These are phyloP conservation scores for Fulmarus glacialis DNA, from an alignment of 2,113 vertebrate genomes.

Conservation along the genomic window DNA sequence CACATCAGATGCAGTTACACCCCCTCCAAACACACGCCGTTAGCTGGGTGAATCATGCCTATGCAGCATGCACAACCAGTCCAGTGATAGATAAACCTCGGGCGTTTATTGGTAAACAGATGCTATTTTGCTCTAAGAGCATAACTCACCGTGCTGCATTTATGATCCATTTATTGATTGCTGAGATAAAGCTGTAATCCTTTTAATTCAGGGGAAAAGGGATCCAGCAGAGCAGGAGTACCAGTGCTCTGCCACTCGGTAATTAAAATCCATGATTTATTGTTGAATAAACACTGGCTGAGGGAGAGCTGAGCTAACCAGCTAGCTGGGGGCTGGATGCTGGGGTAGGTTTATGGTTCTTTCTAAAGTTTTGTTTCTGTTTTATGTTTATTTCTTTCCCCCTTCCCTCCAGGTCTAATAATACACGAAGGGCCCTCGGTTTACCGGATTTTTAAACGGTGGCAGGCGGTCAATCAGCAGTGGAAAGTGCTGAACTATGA, in stretches of 20 bases:
- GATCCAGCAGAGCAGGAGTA: neutral
- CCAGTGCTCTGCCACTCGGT: neutral
- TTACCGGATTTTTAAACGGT: constrained; percentile 97
- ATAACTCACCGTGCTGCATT: constrained; percentile 1
- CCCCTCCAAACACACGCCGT: neutral
- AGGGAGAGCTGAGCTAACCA: neutral
- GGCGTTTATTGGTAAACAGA: constrained; percentile 33
- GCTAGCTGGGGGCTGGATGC: neutral
- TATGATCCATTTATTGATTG: neutral
- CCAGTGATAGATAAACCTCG: neutral
- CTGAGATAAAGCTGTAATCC: constrained; percentile 32
- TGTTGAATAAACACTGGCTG: neutral
- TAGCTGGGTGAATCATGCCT: constrained; percentile 18
- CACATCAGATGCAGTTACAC: neutral
- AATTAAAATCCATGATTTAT: constrained; percentile 33
- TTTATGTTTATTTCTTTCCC: constrained; percentile 53
- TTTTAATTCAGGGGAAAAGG: neutral
- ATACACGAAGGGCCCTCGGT: constrained; percentile 97
- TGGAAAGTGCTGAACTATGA: constrained; percentile 99
- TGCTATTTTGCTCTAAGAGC: neutral
- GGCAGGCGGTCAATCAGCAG: constrained; percentile 99
- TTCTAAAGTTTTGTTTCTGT: constrained; percentile 28
- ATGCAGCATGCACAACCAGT: neutral
- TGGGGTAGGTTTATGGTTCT: neutral
- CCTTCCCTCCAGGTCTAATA: constrained; percentile 86